Evolutionary conservation across 2,113 vertebrate species (phyloP).

Genomic region (Tamias sibiricus): DNA sequence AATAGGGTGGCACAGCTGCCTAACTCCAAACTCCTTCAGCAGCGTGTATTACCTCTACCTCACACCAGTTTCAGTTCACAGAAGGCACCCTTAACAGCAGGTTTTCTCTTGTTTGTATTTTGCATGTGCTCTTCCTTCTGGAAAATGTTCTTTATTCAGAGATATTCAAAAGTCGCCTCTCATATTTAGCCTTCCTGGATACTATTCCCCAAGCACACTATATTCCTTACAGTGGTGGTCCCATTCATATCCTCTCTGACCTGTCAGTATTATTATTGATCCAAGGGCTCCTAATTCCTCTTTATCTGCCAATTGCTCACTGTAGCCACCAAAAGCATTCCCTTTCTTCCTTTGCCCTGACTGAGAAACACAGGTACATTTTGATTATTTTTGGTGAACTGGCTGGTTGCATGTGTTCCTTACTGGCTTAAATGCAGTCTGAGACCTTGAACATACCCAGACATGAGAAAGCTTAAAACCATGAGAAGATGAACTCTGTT

Average conservation of each 20-base stretch:
- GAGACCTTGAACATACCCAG: not conserved
- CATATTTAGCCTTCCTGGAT: fast-evolving
- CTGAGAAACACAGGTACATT: not conserved
- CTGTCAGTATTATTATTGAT: not conserved
- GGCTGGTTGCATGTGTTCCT: not conserved
- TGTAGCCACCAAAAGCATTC: too few species aligned
- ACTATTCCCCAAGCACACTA: not conserved
- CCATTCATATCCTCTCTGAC: too few species aligned
- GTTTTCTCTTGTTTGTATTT: too few species aligned
- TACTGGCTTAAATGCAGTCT: not conserved
- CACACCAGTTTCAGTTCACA: too few species aligned
- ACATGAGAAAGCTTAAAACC: not conserved
- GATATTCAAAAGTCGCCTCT: too few species aligned
- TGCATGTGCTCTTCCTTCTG: too few species aligned
- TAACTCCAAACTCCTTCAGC: too few species aligned
- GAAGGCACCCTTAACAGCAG: too few species aligned
- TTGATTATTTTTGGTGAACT: not conserved
- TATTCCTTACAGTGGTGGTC: not conserved
- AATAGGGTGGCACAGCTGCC: fast-evolving
- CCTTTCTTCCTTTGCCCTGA: too few species aligned
- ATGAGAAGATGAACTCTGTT: too few species aligned
- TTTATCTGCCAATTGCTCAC: not conserved
- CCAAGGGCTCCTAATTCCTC: too few species aligned
- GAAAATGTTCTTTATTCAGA: not conserved
- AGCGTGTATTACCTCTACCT: not conserved